Percentiles rank a stretch among this genome's conserved stretches.
Evolutionary conservation across 2,888 invertebrate species (phyloP).

Genomic region (Acanthococcus lagerstroemiae): DNA sequence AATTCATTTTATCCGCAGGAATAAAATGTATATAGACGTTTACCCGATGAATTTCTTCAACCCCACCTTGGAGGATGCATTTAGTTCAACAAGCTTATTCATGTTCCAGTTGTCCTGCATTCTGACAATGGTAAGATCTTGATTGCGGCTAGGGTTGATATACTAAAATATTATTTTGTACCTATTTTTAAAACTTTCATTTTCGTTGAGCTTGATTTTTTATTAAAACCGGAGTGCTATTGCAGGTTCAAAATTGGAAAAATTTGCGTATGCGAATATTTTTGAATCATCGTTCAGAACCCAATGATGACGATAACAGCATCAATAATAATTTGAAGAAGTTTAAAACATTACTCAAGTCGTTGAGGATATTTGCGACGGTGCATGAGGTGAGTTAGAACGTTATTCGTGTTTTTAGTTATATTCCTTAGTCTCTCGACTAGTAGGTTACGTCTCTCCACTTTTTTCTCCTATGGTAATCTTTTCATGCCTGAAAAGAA

Average conservation of each 20-base stretch:
- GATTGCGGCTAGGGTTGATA: neutral
- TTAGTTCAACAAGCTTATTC: constrained; percentile 85
- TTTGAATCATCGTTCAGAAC: constrained; percentile 49
- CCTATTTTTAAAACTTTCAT: neutral
- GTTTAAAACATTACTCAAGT: constrained; percentile 62
- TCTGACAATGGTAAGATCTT: constrained; percentile 59
- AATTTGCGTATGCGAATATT: constrained; percentile 75
- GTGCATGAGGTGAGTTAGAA: constrained; percentile 53
- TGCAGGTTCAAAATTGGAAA: constrained; percentile 67
- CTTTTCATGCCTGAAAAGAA: too few relatives aligned
- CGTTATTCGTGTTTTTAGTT: neutral
- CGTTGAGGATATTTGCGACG: constrained; percentile 77
- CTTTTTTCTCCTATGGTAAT: too few relatives aligned
- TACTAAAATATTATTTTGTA: neutral
- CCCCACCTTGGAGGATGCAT: constrained; percentile 64
- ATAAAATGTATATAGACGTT: constrained; percentile 76
- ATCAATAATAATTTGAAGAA: constrained; percentile 1
- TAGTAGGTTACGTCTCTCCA: too few relatives aligned
- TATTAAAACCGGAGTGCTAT: neutral
- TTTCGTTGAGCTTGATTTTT: neutral
- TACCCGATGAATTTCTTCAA: constrained; percentile 91
- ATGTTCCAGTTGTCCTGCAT: constrained; percentile 95
- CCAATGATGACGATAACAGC: neutral
- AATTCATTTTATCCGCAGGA: too few relatives aligned
- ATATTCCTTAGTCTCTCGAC: too few relatives aligned